Conservation (phyloP, 1,140 invertebrate genomes). For the Pissodes strobi region DNA sequence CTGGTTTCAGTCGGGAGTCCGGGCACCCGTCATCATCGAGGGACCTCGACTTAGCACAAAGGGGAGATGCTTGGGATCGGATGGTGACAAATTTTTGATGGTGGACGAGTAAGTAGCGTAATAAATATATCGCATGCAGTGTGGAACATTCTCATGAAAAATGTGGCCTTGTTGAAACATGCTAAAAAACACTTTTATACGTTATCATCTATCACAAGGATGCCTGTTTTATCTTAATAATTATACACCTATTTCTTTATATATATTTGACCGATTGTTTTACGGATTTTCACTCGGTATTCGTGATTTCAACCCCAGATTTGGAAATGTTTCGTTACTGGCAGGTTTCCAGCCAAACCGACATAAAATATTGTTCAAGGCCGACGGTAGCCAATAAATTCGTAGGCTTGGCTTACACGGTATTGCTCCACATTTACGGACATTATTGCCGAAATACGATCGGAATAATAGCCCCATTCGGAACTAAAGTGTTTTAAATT, state of each 20-base stretch:
- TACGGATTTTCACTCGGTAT: no score
- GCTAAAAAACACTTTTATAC: no score
- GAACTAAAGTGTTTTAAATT: constrained; percentile 25
- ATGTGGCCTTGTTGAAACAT: no score
- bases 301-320: no score
- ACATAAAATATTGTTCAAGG: constrained; percentile 25
- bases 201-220: no score
- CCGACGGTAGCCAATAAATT: constrained; percentile 20
- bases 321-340: not conserved
- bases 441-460: constrained; percentile 26
- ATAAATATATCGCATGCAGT: not conserved
- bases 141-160: not conserved
- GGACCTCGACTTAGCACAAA: constrained; percentile 77
- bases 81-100: constrained; percentile 82
- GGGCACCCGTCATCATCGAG: constrained; percentile 78
- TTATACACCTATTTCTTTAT: no score
- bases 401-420: constrained; percentile 15
- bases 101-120: constrained; percentile 81
- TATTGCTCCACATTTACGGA: constrained; percentile 15
- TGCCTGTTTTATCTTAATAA: no score
- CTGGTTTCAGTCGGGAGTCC: constrained; percentile 84
- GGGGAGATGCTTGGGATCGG: constrained; percentile 75
- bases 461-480: constrained; percentile 7
- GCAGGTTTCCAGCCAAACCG: not conserved
- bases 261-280: no score